A percentile compares a stretch with the other conserved stretches of the same genome.
phyloP scores from a whole-genome alignment of 1,140 invertebrate species.

The Drosophila persimilis region DNA sequence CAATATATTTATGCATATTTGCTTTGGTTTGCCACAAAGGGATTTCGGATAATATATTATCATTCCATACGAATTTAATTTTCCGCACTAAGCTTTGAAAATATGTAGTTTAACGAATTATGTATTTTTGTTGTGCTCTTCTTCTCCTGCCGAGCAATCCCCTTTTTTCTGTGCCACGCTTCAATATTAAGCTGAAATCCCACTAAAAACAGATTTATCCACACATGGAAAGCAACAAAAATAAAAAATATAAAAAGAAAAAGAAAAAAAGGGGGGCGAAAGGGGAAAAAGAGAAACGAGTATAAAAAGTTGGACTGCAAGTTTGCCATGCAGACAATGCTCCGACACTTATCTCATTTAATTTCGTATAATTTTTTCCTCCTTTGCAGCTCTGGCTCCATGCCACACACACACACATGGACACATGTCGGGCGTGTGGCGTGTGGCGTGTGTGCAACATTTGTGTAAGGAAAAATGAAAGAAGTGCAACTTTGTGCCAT shows the following conservation, averaged over 20 bases:
- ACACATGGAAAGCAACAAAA: constrained; percentile 7
- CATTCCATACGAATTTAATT: constrained; percentile 12
- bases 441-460: constrained; percentile 33
- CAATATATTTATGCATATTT: too few relatives aligned
- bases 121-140: neutral
- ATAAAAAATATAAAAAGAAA: neutral
- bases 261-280: neutral
- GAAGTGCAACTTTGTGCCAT: constrained; percentile 58
- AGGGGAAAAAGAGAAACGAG: constrained; percentile 3
- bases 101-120: constrained; percentile 9
- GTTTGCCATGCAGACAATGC: constrained; percentile 49
- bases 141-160: neutral
- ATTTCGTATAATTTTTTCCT: constrained; percentile 57
- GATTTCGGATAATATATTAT: neutral
- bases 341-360: constrained; percentile 61
- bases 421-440: neutral
- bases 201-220: constrained; percentile 33
- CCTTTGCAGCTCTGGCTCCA: neutral
- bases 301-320: constrained; percentile 34
- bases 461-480: constrained; percentile 22
- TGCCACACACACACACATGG: neutral
- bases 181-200: constrained; percentile 1
- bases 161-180: too few relatives aligned
- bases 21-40: too few relatives aligned
- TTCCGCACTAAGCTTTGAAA: constrained; percentile 5